phyloP scores from a whole-genome alignment of 2,888 invertebrate genomes.

The Microplitis deprimator region DNA sequence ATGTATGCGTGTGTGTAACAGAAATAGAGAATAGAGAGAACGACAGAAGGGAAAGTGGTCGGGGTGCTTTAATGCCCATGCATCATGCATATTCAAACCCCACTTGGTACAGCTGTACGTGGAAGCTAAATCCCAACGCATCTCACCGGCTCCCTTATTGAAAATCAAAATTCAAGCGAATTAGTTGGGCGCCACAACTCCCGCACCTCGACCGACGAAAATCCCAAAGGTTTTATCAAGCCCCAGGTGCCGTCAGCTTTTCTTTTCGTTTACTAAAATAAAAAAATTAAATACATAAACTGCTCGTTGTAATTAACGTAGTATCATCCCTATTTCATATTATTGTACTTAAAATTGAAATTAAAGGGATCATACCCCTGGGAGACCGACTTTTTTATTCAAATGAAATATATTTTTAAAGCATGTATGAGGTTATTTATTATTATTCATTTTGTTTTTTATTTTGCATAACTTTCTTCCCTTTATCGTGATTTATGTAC shows the following conservation, averaged over 20 bases:
- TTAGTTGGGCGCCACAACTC: constrained; percentile 56
- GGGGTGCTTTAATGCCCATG: constrained; percentile 69
- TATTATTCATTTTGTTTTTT: neutral
- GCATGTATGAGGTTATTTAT: neutral
- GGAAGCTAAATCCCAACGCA: constrained; percentile 69
- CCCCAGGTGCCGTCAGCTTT: constrained; percentile 21
- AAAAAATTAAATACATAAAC: constrained; percentile 17
- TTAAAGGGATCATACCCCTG: constrained; percentile 2
- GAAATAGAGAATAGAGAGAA: constrained; percentile 22
- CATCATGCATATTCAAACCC: constrained; percentile 71
- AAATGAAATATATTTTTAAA: constrained; percentile 1
- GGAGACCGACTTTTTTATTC: neutral
- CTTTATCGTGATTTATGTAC: neutral
- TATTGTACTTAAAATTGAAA: constrained; percentile 21
- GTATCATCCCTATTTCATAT: constrained; percentile 17
- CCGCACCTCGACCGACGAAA: constrained; percentile 31
- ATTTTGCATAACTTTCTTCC: neutral
- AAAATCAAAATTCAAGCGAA: constrained; percentile 70
- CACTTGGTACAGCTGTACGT: constrained; percentile 68
- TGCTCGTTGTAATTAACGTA: constrained; percentile 10
- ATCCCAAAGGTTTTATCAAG: constrained; percentile 38
- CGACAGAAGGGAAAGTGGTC: constrained; percentile 25
- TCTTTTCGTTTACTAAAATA: constrained; percentile 26
- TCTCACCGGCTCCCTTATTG: constrained; percentile 64
- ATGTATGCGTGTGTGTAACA: constrained; percentile 25